These are phyloP conservation scores for Drosophila baimaii DNA, from an alignment of 1,140 invertebrate genomes.

Conservation along the genomic window DNA sequence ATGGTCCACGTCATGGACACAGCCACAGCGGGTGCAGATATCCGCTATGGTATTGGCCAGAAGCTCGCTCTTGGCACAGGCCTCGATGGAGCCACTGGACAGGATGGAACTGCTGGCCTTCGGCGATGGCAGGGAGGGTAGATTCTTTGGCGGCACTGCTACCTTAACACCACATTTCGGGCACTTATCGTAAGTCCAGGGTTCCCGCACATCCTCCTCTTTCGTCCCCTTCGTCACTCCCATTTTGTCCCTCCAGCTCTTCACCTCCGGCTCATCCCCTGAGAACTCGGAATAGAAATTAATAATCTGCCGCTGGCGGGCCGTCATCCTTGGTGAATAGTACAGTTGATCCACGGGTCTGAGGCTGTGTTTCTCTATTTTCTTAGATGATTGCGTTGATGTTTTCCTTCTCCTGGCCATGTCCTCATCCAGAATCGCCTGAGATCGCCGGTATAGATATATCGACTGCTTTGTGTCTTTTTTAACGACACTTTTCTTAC, in stretches of 20 bases:
- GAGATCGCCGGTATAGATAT: too few species aligned
- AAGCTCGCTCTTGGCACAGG: conserved; percentile 40
- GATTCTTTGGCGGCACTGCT: neutral
- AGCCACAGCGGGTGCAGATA: conserved; percentile 51
- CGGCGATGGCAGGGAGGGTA: too few species aligned
- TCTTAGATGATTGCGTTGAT: too few species aligned
- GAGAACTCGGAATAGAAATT: neutral
- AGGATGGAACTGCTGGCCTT: conserved; percentile 3
- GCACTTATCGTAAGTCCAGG: conserved; percentile 19
- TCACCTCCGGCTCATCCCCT: neutral
- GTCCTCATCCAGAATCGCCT: too few species aligned
- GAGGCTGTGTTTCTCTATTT: neutral
- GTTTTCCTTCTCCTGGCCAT: too few species aligned
- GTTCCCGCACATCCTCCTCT: neutral
- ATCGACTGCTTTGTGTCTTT: neutral
- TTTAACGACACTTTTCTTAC: neutral
- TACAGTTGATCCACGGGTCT: conserved; percentile 19
- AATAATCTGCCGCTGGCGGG: conserved; percentile 16
- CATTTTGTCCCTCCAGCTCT: neutral
- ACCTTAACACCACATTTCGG: conserved; percentile 23
- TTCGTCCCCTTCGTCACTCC: neutral
- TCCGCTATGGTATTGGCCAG: conserved; percentile 11
- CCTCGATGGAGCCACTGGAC: conserved; percentile 29
- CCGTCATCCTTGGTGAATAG: conserved; percentile 46
- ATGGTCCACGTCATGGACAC: conserved; percentile 14